A percentile compares a stretch with the other conserved stretches of the same genome.
Evolutionary conservation across 2,888 invertebrate species (phyloP).

Genomic region (Drosophila melanosoma): DNA sequence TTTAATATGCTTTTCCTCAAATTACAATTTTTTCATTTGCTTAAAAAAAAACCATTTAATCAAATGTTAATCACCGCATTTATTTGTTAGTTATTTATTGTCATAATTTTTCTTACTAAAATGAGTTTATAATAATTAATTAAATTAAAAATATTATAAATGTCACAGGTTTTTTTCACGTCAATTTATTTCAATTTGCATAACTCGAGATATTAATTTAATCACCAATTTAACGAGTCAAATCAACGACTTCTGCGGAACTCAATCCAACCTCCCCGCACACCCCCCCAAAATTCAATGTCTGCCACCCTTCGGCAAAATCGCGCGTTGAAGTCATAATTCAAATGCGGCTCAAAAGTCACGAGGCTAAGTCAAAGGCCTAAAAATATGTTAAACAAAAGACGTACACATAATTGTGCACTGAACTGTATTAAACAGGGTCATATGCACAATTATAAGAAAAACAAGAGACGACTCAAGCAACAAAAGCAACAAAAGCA

Average conservation of each 20-base stretch:
- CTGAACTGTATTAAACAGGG: conserved; percentile 79
- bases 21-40: accelerated
- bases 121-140: neutral
- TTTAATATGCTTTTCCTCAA: neutral
- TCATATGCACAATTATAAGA: conserved; percentile 79
- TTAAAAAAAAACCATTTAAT: neutral
- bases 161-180: neutral
- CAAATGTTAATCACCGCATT: neutral
- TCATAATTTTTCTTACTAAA: neutral
- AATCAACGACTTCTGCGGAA: conserved; percentile 1
- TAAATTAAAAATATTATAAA: too few relatives aligned
- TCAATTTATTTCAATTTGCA: neutral
- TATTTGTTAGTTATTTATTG: neutral
- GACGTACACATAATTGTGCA: conserved; percentile 67
- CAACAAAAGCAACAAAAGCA: conserved; percentile 16
- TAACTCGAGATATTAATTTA: too few relatives aligned
- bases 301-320: neutral
- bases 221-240: neutral
- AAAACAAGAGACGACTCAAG: conserved; percentile 46
- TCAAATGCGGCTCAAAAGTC: conserved; percentile 49
- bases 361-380: conserved; percentile 32
- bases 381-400: conserved; percentile 35
- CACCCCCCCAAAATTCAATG: too few relatives aligned
- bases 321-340: conserved; percentile 26
- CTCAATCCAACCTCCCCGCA: neutral